Conservation (phyloP, 1,140 invertebrate species). For the Bradysia coprophila region DNA sequence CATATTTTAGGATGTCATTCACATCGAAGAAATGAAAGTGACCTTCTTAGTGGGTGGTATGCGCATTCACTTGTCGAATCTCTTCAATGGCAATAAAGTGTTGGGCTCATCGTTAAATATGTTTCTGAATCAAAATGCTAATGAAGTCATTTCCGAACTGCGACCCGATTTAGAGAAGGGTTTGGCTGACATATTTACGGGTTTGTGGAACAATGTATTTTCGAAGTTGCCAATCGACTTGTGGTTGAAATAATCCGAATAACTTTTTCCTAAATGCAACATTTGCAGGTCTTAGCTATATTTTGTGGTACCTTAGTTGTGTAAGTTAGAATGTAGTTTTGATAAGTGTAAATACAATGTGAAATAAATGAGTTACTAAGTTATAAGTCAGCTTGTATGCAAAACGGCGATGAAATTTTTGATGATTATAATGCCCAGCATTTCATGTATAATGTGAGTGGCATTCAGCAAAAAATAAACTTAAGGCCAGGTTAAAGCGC, state of each 20-base stretch:
- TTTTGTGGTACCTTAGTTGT: no score
- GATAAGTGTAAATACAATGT: no score
- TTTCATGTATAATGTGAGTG: no score
- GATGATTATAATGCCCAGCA: no score
- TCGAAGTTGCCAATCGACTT: conserved; percentile 54
- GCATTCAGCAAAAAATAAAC: no score
- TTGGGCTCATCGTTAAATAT: conserved; percentile 22
- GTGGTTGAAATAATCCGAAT: conserved; percentile 40
- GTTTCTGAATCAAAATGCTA: conserved; percentile 66
- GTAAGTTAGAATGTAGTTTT: no score
- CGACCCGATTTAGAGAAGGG: conserved; percentile 52
- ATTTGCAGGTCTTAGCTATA: no score
- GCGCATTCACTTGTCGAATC: conserved; percentile 30
- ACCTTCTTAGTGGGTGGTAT: conserved; percentile 30
- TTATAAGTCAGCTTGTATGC: no score
- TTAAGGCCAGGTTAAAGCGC: no score
- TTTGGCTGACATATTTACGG: conserved; percentile 57
- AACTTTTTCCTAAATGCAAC: no score
- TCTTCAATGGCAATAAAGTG: conserved; percentile 32
- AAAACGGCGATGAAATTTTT: no score
- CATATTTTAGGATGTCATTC: conserved; percentile 25
- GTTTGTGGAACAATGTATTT: conserved; percentile 57
- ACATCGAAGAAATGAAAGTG: conserved; percentile 31
- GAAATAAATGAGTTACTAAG: no score
- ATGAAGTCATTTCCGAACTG: conserved; percentile 69